Evolutionary conservation across 2,888 invertebrate genomes (phyloP).

Genomic region (Plagodis pulveraria): DNA sequence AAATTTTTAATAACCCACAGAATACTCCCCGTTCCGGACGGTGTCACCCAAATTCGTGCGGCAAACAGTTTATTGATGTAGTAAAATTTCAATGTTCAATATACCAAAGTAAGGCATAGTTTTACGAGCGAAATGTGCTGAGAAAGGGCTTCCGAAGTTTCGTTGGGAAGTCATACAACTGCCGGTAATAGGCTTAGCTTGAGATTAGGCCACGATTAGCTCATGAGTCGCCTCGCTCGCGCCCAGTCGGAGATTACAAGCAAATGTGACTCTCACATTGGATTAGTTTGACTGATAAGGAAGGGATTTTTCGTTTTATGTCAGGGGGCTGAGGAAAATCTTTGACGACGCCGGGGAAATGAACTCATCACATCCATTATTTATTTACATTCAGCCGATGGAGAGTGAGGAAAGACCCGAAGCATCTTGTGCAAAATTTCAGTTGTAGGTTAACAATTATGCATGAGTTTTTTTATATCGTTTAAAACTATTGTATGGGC

Average conservation of each 20-base stretch:
- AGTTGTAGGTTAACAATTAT: too few species aligned
- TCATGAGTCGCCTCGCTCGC: constrained; percentile 67
- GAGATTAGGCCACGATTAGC: constrained; percentile 83
- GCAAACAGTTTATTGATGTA: constrained; percentile 64
- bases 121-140: constrained; percentile 78
- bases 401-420: neutral
- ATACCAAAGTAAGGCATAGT: constrained; percentile 69
- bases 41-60: constrained; percentile 58
- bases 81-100: constrained; percentile 78
- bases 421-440: too few species aligned
- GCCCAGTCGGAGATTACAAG: constrained; percentile 74
- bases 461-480: too few species aligned
- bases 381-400: neutral
- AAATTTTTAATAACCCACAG: constrained; percentile 45
- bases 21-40: constrained; percentile 41
- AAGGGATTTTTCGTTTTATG: constrained; percentile 34
- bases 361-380: neutral
- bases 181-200: constrained; percentile 82
- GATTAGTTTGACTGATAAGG: constrained; percentile 61
- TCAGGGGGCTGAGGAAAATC: neutral
- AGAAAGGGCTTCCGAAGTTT: constrained; percentile 83
- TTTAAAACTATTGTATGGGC: too few species aligned
- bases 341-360: neutral
- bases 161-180: constrained; percentile 82
- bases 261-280: constrained; percentile 68